These are phyloP conservation scores for Harmothoe impar DNA, from an alignment of 2,888 invertebrate genomes.

Conservation along the genomic window DNA sequence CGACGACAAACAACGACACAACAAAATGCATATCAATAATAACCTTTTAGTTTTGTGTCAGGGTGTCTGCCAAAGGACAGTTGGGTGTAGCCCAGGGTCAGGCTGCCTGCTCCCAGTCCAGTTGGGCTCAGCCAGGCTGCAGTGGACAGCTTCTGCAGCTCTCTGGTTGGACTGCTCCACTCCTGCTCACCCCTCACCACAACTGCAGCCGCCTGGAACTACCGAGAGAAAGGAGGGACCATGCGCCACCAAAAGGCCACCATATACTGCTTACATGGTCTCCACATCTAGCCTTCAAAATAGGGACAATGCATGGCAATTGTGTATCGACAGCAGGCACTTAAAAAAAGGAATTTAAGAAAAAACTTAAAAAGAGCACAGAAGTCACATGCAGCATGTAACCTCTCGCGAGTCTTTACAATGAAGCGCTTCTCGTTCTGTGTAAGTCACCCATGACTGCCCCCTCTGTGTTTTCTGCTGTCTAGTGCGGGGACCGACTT, in stretches of 20 bases:
- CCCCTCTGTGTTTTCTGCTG: neutral
- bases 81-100: constrained; percentile 26
- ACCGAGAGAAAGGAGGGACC: constrained; percentile 24
- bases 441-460: constrained; percentile 30
- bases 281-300: constrained; percentile 38
- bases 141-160: constrained; percentile 24
- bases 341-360: neutral
- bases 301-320: neutral
- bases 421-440: neutral
- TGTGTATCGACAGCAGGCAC: constrained; percentile 46
- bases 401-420: neutral
- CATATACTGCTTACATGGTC: neutral
- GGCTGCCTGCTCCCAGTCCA: constrained; percentile 24
- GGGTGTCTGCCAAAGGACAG: constrained; percentile 25
- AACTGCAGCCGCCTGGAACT: constrained; percentile 45
- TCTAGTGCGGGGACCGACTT: neutral
- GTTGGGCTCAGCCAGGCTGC: constrained; percentile 10
- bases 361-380: neutral
- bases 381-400: neutral
- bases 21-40: constrained; percentile 58
- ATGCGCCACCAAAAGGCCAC: neutral
- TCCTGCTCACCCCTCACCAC: constrained; percentile 46
- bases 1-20: constrained; percentile 4
- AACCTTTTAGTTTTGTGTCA: constrained; percentile 59
- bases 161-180: constrained; percentile 11